Percentiles rank a stretch among this genome's conserved stretches.
Conservation (phyloP, 2,797 vertebrate genomes). For the Cryptoblepharus egeriae region DNA sequence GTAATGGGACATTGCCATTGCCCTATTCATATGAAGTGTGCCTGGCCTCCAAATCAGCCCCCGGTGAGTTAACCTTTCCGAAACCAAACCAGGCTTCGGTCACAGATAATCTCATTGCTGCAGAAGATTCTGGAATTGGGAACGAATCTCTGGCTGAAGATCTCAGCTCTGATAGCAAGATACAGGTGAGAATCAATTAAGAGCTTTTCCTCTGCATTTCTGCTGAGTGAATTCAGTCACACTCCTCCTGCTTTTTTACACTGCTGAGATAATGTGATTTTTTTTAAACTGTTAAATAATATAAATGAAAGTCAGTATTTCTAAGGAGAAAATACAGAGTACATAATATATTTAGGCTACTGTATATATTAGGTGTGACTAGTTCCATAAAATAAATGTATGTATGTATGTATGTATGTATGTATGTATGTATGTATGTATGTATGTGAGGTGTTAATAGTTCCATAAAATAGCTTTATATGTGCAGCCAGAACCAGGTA, state of each 20-base stretch:
- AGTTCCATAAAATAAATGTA: no score
- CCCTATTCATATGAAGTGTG: slow-evolving; percentile 63
- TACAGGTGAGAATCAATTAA: slow-evolving; percentile 52
- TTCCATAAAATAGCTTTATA: not conserved
- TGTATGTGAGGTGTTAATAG: not conserved
- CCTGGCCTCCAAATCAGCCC: slow-evolving; percentile 49
- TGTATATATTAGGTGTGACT: no score
- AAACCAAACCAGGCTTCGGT: slow-evolving; percentile 23
- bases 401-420: no score
- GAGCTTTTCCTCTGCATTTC: rapidly evolving
- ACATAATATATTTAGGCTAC: not conserved
- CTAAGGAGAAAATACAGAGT: not conserved
- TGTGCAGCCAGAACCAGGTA: not conserved
- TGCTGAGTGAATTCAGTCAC: not conserved
- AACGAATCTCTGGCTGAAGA: slow-evolving; percentile 12
- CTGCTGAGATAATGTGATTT: not conserved
- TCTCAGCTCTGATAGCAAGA: not conserved
- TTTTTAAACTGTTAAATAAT: not conserved
- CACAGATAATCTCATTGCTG: not conserved
- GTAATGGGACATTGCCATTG: slow-evolving; percentile 51
- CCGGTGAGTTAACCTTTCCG: slow-evolving; percentile 62
- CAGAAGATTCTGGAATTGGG: not conserved
- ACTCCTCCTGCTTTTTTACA: not conserved
- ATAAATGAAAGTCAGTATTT: not conserved
- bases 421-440: no score